Conservation (phyloP, 2,888 invertebrate genomes). For the Flabesymbios commensalis region DNA sequence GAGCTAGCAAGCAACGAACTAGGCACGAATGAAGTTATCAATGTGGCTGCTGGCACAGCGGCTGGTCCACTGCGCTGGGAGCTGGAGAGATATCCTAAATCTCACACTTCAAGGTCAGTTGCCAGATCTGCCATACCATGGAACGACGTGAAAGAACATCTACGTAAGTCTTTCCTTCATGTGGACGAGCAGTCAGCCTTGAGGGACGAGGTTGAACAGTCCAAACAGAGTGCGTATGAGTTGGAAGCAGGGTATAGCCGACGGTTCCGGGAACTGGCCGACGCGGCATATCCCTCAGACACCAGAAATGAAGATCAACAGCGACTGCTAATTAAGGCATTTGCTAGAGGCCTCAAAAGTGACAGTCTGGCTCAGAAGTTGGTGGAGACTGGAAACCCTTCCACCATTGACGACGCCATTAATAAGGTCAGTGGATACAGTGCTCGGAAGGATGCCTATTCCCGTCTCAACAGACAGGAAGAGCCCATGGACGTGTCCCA, state of each 20-base stretch:
- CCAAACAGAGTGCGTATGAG: neutral
- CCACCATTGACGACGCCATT: neutral
- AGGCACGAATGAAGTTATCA: neutral
- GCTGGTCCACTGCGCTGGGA: neutral
- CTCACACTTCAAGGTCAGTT: neutral
- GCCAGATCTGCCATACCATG: neutral
- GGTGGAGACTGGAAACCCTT: neutral
- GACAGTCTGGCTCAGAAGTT: neutral
- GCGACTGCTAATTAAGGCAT: neutral
- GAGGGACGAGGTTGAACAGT: neutral
- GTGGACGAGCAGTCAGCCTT: neutral
- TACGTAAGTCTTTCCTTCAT: neutral
- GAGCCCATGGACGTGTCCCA: constrained; percentile 1
- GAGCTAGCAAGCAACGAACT: neutral
- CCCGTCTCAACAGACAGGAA: neutral
- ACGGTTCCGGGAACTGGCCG: neutral
- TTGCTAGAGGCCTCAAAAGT: neutral
- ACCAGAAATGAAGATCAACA: neutral
- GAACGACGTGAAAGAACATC: neutral
- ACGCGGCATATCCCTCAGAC: constrained; percentile 1
- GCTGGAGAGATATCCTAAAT: neutral
- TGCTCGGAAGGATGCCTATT: neutral
- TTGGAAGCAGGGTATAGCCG: neutral
- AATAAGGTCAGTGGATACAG: neutral
- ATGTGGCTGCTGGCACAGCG: neutral